Evolutionary conservation across 64 coral and sea anemone genomes (phyloP), one percentile per base, ranked within the genome.

Genomic region (Platygyra sinensis): DNA sequence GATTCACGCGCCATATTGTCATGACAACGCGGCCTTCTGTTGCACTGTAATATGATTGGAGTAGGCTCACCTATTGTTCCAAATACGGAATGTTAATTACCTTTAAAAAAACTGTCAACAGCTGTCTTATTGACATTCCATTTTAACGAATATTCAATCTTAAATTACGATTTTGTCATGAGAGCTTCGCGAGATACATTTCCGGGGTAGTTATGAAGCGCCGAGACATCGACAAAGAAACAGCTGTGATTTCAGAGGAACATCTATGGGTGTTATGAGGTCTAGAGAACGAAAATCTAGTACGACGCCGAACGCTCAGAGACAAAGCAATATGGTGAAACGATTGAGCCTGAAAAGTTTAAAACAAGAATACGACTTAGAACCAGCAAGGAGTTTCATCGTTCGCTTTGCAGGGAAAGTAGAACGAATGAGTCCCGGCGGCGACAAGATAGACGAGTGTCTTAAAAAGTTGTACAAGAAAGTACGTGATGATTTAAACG

Each of bases 391-490:
- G 76, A 91, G 88, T n/a, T 96, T 96, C 32, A 93, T 96, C 30
- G 95, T 94, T 15, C 83, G 90, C 9, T 96, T 89, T 32, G 93
- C 93, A 22, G 95, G 95, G 2, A 96, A 88, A 72, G 83, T 79
- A 6, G 91, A 96, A 31, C 89, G 88, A 25, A 60, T 71, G 1
- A 96, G 76, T 22, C 95, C 95, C 2, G 91, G 95, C 6, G 95
- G 90, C 52, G 95, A 96, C 57, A 78, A 91, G 49, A 91, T 96
- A 42, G 91, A 96, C 8, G 52, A 88, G 20, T 94, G 91, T 50
- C 87, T 96, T 39, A 90, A 87, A 73, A 82, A 78, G 28, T 67
- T 96, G 46, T 96, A 96, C 71, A 78, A 81, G 50, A 54, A 90
- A 62, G 91, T 89, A 8, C 74, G 63, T 16, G 67, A 87, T 55